A percentile compares a stretch with the other conserved stretches of the same genome.
Conservation (phyloP, 2,113 vertebrate genomes). For the Pluvialis apricaria region DNA sequence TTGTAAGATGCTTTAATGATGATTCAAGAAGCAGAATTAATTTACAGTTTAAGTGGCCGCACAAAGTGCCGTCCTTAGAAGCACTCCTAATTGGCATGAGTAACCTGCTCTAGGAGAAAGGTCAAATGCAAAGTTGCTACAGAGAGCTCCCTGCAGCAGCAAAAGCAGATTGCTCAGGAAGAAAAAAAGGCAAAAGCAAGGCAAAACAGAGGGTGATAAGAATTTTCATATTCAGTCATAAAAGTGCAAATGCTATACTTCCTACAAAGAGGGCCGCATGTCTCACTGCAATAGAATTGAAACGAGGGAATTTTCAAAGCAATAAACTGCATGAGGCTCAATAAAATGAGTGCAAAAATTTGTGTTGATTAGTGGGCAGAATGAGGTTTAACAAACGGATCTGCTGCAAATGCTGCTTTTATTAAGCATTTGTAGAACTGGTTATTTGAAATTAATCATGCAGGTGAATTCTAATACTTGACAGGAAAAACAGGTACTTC, state of each 20-base stretch:
- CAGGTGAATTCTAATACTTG: background rate
- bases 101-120: background rate
- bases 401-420: background rate
- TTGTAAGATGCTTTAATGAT: background rate
- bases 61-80: background rate
- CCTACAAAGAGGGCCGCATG: background rate
- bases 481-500: background rate
- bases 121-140: background rate
- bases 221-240: background rate
- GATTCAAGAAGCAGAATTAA: slow-evolving; percentile 2
- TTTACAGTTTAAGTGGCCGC: background rate
- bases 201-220: background rate
- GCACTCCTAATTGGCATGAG: background rate
- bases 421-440: background rate
- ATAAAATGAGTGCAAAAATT: background rate
- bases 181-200: background rate
- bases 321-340: background rate
- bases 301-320: background rate
- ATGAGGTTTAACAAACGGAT: background rate
- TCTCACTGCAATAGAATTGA: background rate
- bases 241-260: background rate
- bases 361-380: background rate
- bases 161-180: background rate
- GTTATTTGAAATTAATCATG: background rate
- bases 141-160: background rate